Evolutionary conservation across 2,888 invertebrate species (phyloP).

Genomic region (Cybosia mesomella): DNA sequence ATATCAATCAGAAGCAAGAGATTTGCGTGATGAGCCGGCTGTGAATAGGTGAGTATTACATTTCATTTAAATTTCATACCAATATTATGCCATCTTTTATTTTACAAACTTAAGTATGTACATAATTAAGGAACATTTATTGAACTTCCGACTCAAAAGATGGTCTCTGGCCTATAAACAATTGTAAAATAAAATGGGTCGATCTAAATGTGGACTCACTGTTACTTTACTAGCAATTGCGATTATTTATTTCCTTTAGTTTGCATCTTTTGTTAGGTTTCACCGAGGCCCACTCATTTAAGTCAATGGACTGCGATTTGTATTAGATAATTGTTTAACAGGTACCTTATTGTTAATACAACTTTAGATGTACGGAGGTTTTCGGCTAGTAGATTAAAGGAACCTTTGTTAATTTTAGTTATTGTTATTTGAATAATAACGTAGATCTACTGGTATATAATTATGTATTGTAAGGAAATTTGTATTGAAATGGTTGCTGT

Average conservation of each 20-base stretch:
- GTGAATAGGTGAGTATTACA: too few relatives aligned
- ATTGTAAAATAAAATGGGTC: background rate
- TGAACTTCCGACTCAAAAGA: too few relatives aligned
- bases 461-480: background rate
- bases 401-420: constrained; percentile 16
- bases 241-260: constrained; percentile 16
- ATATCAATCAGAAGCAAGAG: too few relatives aligned
- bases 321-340: constrained; percentile 24
- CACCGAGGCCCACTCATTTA: constrained; percentile 20
- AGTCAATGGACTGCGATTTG: constrained; percentile 25
- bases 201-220: background rate
- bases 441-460: constrained; percentile 3
- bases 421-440: constrained; percentile 16
- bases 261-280: constrained; percentile 25
- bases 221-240: background rate
- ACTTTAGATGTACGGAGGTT: constrained; percentile 16
- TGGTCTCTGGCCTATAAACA: background rate
- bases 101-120: too few relatives aligned
- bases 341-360: constrained; percentile 19
- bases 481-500: background rate
- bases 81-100: too few relatives aligned
- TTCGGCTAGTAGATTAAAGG: constrained; percentile 7
- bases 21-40: too few relatives aligned
- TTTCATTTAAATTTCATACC: too few relatives aligned
- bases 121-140: too few relatives aligned